Base-by-base conservation (phyloP, 2,113 vertebrate species). In the Eubucco bourcierii region DNA sequence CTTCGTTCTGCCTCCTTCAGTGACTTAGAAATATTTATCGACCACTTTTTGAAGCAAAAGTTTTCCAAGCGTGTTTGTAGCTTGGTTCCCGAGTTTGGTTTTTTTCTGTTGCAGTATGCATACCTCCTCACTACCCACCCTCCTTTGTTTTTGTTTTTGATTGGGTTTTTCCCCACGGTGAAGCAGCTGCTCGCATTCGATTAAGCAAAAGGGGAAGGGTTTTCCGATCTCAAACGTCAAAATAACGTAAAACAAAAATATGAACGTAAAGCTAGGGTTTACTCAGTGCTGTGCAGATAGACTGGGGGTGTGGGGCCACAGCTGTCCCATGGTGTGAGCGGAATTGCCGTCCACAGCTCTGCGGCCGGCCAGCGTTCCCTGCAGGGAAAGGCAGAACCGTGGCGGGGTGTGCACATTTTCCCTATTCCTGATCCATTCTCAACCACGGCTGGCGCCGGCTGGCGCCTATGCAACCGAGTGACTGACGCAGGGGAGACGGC, bases 61-160 rank as follows among this genome's bases (percentile, higher is more conserved):
- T 4, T 5, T 66, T 8, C 12, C 1, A 5, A 15, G 1, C 0
- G 1, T 1, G 4, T 7, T 10, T n/a, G 1, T 13, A 24, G 16
- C 2, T 14, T 21, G 2, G 3, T 7, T 63, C 34, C 25, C 3
- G 6, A 2, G 2, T 52, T 29, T n/a, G 6, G n/a, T n/a, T n/a
- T 6, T 31, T 10, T 14, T 24, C 7, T 0, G 2, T n/a, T 7
- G 5, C 4, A 20, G 1, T 56, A 9, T 15, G 12, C 12, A 10
- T 28, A 27, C 19, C 31, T 59, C 56, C 9, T 1, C 9, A 4
- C 13, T 5, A 13, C 2, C 25, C 3, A 7, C 41, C 50, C 11
- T 10, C 50, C 50, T 52, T 50, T 50, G 7, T 50, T 52, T 52
- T 24, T 52, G 17, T 46, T 15, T 44, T 44, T 41, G 39, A 15